Evolutionary conservation across 2,888 invertebrate genomes (phyloP), one percentile per base, ranked within the genome.

Genomic region (Agrotis clavis): DNA sequence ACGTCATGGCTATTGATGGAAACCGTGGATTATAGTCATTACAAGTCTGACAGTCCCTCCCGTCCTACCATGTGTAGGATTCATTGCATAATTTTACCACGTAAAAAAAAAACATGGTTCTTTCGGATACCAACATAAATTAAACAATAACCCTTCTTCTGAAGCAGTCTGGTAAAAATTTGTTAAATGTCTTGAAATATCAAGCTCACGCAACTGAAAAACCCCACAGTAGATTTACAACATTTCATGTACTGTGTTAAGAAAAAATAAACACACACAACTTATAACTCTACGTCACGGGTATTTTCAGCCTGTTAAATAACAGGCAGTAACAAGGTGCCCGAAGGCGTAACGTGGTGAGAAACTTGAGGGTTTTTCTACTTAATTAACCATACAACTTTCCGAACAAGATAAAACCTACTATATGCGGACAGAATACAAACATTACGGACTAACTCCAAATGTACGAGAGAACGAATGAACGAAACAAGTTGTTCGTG

Each of bases 371-470:
- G 86, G 84, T 86, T 92, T 92, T 91, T 89, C 89, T 86, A 89
- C 88, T 91, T 94, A 94, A 94, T 94, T 94, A 94, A 93, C 91
- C 91, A 88, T 88, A 91, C 88, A 93, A 93, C 91, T 93, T 92
- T 88, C 74, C 77, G 83, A 83, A 83, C 82, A 80, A 89, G 91
- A 92, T 92, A 92, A 90, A 92, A 90, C 90, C 90, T 83, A 84
- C 87, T 80, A 85, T 87, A 84, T 85, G 83, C 88, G 85, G 79
- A 84, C 88, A 89, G 88, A 89, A 90, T 87, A 90, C 89, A 88
- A 88, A 90, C 89, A 87, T 89, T 89, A 90, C 89, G 89, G 89
- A 89, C 83, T 82, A 78, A 88, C 86, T 88, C 57, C 72, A 79
- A 80, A 87, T 50, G 73, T 78, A 72, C 79, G 56, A 77, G 56